Evolutionary conservation across 2,113 vertebrate genomes (phyloP), one percentile per base, ranked within the genome.

Genomic region (Microcebus tavaratra): DNA sequence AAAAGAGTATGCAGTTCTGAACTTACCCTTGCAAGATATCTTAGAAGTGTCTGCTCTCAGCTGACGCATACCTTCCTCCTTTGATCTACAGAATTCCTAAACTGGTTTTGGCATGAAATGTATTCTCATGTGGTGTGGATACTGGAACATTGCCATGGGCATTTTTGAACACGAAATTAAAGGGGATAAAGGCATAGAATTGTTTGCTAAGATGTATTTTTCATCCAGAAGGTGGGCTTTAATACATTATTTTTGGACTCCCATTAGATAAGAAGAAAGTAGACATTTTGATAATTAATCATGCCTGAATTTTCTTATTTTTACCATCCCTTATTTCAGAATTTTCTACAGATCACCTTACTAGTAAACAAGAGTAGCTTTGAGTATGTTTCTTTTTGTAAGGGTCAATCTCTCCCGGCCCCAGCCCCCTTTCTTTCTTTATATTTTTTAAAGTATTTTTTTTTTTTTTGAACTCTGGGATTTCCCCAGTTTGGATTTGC

Each of bases 401-500:
- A 91, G 21, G 8, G 20, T 8, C 4, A 8, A 39, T 39, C 39
- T 39, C 39, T 39, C 39, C 39, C 39, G 36, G 36, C 36, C 36
- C 36, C 36, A 70, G 5, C 23, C 34, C 57, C n/a, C 12, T 55
- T 31, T 55, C 61, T 12, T 95, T 72, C 45, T 61, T 76, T 55
- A 18, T 55, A 55, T 55, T 15, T 63, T 29, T 88, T 36, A 36
- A 36, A 36, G 36, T 36, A 36, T 82, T 2, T 72, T 88, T 93
- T 80, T 63, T 61, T 61, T 61, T 17, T 61, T 61, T 61, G 21
- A 68, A 36, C 36, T 82, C 36, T 96, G 87, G 57, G 48, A 96
- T 79, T 94, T 87, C 42, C 91, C 96, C 63, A 67, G 59, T 83
- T 94, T 94, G 95, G 88, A 84, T 89, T 97, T 90, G 61, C 57